A percentile compares a stretch with the other conserved stretches of the same genome.
Conservation (phyloP, 2,113 vertebrate genomes). For the Myotis davidii region DNA sequence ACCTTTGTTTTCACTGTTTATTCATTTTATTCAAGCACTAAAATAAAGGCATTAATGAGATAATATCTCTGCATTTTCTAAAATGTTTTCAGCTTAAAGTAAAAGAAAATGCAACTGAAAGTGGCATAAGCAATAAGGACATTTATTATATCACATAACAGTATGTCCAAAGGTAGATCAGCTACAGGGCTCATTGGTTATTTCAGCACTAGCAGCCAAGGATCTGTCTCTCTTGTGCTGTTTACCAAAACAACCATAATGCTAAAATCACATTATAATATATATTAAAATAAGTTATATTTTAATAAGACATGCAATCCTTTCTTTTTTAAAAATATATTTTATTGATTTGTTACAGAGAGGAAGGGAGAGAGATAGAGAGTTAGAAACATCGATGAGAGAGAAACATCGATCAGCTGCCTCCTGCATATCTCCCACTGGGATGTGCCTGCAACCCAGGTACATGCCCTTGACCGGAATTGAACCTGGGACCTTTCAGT, state of each 20-base stretch:
- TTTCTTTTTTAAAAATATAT: too few species aligned
- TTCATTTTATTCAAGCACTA: neutral
- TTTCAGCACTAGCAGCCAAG: neutral
- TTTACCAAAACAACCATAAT: neutral
- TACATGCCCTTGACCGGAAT: too few species aligned
- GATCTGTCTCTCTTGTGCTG: neutral
- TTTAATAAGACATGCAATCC: neutral
- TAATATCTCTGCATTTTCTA: constrained; percentile 3
- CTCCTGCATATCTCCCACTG: too few species aligned
- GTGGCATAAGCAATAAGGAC: neutral
- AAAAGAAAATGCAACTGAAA: neutral
- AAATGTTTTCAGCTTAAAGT: constrained; percentile 29
- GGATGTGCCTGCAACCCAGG: too few species aligned
- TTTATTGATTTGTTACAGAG: too few species aligned
- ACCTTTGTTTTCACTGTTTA: neutral
- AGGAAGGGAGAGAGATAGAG: too few species aligned
- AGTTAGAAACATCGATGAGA: too few species aligned
- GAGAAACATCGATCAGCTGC: too few species aligned
- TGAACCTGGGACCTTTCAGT: too few species aligned
- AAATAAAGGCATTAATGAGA: neutral
- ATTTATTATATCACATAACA: constrained; percentile 14
- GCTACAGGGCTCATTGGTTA: neutral
- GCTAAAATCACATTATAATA: constrained; percentile 1
- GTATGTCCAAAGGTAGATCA: neutral
- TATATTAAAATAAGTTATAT: neutral